A percentile compares a stretch with the other conserved stretches of the same genome.
phyloP scores from a whole-genome alignment of 2,888 invertebrate genomes.

The Drosophila neutralis region DNA sequence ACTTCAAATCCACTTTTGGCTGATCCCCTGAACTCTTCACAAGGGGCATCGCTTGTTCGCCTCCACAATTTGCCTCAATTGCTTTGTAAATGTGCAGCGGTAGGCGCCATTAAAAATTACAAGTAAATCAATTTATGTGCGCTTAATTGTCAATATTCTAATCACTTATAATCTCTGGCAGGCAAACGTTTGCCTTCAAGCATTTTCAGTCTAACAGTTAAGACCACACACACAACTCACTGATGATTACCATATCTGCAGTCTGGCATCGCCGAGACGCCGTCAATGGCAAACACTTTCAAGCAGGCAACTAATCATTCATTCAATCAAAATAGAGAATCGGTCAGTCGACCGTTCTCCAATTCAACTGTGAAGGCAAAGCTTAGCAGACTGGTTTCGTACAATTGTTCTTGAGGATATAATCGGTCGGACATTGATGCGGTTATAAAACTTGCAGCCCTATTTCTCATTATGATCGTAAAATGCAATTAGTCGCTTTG shows the following conservation, averaged over 20 bases:
- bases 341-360: constrained; percentile 41
- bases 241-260: constrained; percentile 59
- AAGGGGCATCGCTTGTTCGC: constrained; percentile 36
- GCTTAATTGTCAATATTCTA: constrained; percentile 77
- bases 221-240: constrained; percentile 51
- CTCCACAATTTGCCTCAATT: constrained; percentile 25
- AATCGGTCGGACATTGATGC: constrained; percentile 32
- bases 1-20: neutral
- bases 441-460: constrained; percentile 26
- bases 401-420: constrained; percentile 53
- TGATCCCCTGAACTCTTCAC: constrained; percentile 8
- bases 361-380: constrained; percentile 20
- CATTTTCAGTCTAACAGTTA: constrained; percentile 31
- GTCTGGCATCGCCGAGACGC: constrained; percentile 68
- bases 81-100: constrained; percentile 17
- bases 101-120: constrained; percentile 68
- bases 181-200: constrained; percentile 54
- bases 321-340: constrained; percentile 59
- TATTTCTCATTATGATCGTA: constrained; percentile 58
- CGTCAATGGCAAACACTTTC: constrained; percentile 39
- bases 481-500: constrained; percentile 61
- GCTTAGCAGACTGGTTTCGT: constrained; percentile 20
- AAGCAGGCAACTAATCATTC: constrained; percentile 53
- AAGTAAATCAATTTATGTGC: constrained; percentile 74
- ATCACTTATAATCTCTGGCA: constrained; percentile 74